A percentile compares a stretch with the other conserved stretches of the same genome.
Evolutionary conservation across 92 coral and sea anemone genomes (phyloP).

Genomic region (Nematostella vectensis): DNA sequence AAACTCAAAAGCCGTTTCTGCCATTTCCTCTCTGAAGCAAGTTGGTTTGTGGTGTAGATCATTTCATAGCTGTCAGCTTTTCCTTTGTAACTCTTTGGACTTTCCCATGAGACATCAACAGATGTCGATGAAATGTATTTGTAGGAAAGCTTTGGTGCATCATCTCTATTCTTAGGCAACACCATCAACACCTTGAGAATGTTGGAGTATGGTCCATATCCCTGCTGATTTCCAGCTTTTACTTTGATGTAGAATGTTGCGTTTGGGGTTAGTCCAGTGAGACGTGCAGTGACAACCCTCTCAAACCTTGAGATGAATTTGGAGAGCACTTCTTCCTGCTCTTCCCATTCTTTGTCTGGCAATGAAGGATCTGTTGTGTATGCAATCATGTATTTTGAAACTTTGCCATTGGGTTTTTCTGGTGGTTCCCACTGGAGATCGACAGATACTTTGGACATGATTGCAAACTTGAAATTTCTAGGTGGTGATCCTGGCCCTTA

Average conservation of each 20-base stretch:
- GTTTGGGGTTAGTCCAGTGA: conserved; percentile 30
- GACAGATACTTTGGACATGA: conserved; percentile 20
- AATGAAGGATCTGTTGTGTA: conserved; percentile 37
- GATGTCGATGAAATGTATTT: conserved; percentile 1
- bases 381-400: conserved; percentile 42
- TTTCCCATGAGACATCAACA: conserved; percentile 46
- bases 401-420: conserved; percentile 49
- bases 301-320: conserved; percentile 14
- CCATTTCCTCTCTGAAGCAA: conserved; percentile 37
- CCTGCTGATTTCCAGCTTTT: conserved; percentile 54
- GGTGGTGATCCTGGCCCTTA: conserved; percentile 70
- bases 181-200: conserved; percentile 17
- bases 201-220: conserved; percentile 54
- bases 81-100: conserved; percentile 18
- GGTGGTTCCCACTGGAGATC: conserved; percentile 67
- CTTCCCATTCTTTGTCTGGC: conserved; percentile 38
- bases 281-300: conserved; percentile 2
- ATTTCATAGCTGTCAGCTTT: conserved; percentile 32
- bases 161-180: conserved; percentile 13
- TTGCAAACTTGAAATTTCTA: conserved; percentile 30
- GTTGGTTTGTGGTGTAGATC: conserved; percentile 23
- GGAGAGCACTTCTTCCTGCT: not conserved
- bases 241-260: conserved; percentile 47
- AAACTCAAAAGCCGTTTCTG: conserved; percentile 1
- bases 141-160: conserved; percentile 23